Evolutionary conservation across 2,113 vertebrate genomes (phyloP).

Genomic region (Myodes glareolus): DNA sequence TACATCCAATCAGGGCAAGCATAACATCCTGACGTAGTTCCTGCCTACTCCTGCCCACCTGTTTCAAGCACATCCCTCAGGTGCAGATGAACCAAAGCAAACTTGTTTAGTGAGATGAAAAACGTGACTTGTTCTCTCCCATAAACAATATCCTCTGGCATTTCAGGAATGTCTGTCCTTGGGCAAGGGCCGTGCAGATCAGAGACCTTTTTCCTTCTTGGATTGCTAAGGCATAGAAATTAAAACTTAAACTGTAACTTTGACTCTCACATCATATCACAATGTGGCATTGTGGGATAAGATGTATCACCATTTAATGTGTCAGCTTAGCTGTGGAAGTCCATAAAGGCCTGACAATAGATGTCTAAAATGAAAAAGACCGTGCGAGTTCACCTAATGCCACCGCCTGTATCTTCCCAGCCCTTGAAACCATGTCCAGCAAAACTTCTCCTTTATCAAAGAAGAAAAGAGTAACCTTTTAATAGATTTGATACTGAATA

Average conservation of each 20-base stretch:
- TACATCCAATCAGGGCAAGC: background rate
- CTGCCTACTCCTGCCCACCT: background rate
- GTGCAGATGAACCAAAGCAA: background rate
- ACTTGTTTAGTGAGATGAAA: background rate
- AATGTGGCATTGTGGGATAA: background rate
- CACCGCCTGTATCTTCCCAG: background rate
- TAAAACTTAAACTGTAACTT: background rate
- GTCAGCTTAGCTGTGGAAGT: background rate
- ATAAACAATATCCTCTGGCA: background rate
- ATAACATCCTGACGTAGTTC: background rate
- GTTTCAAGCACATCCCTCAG: background rate
- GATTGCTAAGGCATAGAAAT: background rate
- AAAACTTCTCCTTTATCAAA: slow-evolving; percentile 11
- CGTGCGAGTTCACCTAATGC: background rate
- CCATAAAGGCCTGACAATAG: background rate
- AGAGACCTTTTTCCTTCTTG: background rate
- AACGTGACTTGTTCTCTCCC: background rate
- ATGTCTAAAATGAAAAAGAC: background rate
- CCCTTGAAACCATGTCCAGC: background rate
- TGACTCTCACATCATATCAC: background rate
- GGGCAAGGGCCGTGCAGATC: background rate
- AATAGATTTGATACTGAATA: background rate
- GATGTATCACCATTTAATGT: background rate
- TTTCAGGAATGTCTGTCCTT: background rate
- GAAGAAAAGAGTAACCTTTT: background rate